Base-by-base conservation (phyloP, 1,140 invertebrate genomes). In the Cherax quadricarinatus region DNA sequence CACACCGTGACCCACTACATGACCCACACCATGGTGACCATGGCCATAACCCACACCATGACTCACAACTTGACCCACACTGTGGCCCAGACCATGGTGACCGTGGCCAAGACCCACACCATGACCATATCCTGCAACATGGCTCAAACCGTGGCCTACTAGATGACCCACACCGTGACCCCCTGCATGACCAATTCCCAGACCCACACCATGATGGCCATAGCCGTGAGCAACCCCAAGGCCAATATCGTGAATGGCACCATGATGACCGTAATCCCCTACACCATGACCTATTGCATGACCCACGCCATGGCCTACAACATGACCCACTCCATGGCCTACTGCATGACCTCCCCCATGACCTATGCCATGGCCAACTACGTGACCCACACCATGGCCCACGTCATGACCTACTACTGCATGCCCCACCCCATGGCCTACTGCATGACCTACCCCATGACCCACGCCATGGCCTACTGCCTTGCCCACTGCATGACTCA, bases 251-350 rank as follows among this genome's bases (percentile, higher is more conserved):
- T 70, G 24, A 7, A 62, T 57, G 4, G 21, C 53, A 53, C 57
- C 57, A 21, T 86, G 84, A 86, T 60, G 66, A 9, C 60, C 84
- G 14, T 86, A 62, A 18, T 62, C 84, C 21, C 85, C 85, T n/a
- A 66, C 60, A 3, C 86, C 86, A 75, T 73, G 70, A 3, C 87
- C 73, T 12, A 70, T 9, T 9, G 41, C 88, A 12, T 89, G 88
- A 3, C 80, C 88, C 21, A 48, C 18, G 9, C 21, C 51, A 60
- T 83, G 81, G 16, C 49, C 81, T 7, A 80, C 78, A 18, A 1
- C 49, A 51, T 80, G 78, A 14, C 81, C 51, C 21, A 83, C 30
- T 21, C 48, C 53, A 60, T n/a, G 21, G 53, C 24, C 51, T 60
- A 30, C 81, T n/a, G n/a, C 9, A 60, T 83, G 81, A 66, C 62